A percentile compares a stretch with the other conserved stretches of the same genome.
These are phyloP conservation scores for Scaptomyza graminum DNA, from an alignment of 1,140 invertebrate genomes.

Conservation along the genomic window DNA sequence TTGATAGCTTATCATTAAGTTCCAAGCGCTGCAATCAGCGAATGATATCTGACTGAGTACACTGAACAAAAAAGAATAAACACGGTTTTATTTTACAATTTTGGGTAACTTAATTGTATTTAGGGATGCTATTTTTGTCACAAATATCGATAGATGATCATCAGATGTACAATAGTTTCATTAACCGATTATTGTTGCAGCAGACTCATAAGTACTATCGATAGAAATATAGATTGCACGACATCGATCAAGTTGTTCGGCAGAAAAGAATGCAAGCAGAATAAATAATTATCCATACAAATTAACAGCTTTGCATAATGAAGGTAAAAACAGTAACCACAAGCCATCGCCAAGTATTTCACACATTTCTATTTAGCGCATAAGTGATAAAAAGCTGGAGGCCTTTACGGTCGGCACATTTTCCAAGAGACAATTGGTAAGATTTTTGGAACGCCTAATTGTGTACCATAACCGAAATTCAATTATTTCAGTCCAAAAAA, in stretches of 20 bases:
- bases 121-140: constrained; percentile 10
- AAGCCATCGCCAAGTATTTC: neutral
- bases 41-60: constrained; percentile 3
- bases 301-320: constrained; percentile 11
- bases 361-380: constrained; percentile 84
- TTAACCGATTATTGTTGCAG: neutral
- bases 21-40: neutral
- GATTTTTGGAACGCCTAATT: neutral
- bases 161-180: neutral
- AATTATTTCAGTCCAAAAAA: constrained; percentile 87
- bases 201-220: neutral
- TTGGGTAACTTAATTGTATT: constrained; percentile 35
- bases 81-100: constrained; percentile 25
- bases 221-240: neutral
- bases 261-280: constrained; percentile 8
- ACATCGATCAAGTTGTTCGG: neutral
- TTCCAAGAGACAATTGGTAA: constrained; percentile 87
- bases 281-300: neutral
- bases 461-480: constrained; percentile 70
- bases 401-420: constrained; percentile 91
- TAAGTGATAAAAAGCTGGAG: constrained; percentile 91
- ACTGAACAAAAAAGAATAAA: too few species aligned
- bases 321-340: constrained; percentile 48
- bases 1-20: constrained; percentile 6
- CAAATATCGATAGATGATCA: neutral